phyloP scores from a whole-genome alignment of 2,888 invertebrate genomes.

The Ornithoptera alexandrae region DNA sequence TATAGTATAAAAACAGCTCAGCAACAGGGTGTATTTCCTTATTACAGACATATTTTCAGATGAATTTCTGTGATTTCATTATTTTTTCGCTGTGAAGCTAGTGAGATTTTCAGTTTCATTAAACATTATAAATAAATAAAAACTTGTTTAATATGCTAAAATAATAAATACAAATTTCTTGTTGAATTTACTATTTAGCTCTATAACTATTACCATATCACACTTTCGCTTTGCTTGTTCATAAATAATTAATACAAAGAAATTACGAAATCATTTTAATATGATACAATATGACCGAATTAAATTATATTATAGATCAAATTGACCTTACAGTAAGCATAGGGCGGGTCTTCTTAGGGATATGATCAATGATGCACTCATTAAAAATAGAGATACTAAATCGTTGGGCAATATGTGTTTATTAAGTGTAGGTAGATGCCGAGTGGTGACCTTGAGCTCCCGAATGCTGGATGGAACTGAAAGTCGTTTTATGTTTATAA shows the following conservation, averaged over 20 bases:
- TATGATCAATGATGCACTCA: conserved; percentile 50
- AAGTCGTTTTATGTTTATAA: conserved; percentile 72
- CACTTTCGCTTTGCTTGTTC: not conserved
- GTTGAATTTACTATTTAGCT: too few species aligned
- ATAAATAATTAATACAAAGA: not conserved
- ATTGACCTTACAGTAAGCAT: conserved; percentile 39
- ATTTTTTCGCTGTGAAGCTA: not conserved
- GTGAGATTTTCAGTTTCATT: not conserved
- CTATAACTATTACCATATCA: not conserved
- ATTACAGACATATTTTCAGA: too few species aligned
- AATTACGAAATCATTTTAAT: not conserved
- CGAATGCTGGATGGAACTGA: conserved; percentile 65
- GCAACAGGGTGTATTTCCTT: not conserved
- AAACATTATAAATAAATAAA: too few species aligned
- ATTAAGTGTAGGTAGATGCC: conserved; percentile 57
- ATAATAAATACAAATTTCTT: too few species aligned
- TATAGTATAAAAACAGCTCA: not conserved
- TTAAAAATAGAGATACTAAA: conserved; percentile 67
- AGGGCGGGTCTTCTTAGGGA: conserved; percentile 65
- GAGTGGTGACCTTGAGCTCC: conserved; percentile 70
- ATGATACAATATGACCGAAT: not conserved
- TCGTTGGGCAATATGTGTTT: conserved; percentile 67
- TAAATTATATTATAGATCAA: conserved; percentile 34
- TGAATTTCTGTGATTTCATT: not conserved
- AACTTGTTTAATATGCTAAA: too few species aligned